Evolutionary conservation across 1,140 invertebrate genomes (phyloP).

Genomic region (Idris sp.): DNA sequence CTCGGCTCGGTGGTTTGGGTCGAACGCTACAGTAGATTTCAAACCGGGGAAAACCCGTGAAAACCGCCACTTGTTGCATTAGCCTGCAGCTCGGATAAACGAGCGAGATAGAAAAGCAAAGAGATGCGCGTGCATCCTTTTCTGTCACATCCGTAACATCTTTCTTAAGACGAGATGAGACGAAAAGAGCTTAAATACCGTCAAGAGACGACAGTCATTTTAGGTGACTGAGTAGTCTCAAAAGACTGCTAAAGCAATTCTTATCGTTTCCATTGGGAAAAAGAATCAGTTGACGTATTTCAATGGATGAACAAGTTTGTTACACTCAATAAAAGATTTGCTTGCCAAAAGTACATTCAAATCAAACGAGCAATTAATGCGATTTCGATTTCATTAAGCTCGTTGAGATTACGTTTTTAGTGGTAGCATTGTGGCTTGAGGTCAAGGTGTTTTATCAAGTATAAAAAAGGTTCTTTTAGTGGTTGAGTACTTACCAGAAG

Average conservation of each 20-base stretch:
- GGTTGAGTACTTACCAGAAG: constrained; percentile 8
- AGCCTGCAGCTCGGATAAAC: constrained; percentile 70
- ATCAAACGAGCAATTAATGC: constrained; percentile 26
- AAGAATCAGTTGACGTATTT: constrained; percentile 41
- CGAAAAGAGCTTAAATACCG: constrained; percentile 49
- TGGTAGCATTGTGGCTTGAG: too few relatives aligned
- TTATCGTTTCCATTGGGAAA: constrained; percentile 24
- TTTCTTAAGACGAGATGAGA: constrained; percentile 33
- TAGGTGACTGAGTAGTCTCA: constrained; percentile 26
- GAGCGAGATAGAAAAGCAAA: constrained; percentile 64
- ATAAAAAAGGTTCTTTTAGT: too few relatives aligned
- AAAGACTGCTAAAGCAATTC: constrained; percentile 42
- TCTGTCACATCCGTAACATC: constrained; percentile 40
- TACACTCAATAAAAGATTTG: constrained; percentile 12
- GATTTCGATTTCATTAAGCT: constrained; percentile 10
- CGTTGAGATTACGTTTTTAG: constrained; percentile 1
- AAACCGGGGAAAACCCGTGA: constrained; percentile 77
- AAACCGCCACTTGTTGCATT: constrained; percentile 79
- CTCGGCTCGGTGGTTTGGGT: constrained; percentile 66
- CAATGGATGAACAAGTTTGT: constrained; percentile 22
- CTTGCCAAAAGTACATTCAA: background rate
- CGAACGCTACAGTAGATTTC: constrained; percentile 71
- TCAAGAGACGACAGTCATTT: constrained; percentile 58
- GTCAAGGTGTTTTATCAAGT: too few relatives aligned
- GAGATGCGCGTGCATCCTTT: constrained; percentile 40